Evolutionary conservation across 2,797 vertebrate genomes (phyloP).

Genomic region (Macropodus opercularis): DNA sequence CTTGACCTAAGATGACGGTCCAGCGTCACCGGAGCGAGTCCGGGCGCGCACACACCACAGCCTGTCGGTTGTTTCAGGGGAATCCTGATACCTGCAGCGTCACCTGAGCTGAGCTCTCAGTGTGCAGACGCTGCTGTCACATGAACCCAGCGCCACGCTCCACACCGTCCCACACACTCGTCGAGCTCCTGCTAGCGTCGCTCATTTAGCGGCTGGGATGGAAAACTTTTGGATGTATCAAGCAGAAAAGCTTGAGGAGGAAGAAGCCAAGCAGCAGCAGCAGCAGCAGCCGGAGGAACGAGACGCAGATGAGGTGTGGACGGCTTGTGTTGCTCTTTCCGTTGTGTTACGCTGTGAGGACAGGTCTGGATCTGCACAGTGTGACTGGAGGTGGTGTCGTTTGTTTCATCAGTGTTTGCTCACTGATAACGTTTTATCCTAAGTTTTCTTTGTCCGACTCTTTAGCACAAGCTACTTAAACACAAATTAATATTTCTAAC

Average conservation of each 20-base stretch:
- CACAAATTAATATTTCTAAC: too few relatives aligned
- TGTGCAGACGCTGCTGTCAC: not conserved
- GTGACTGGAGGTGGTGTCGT: not conserved
- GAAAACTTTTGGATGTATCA: slow-evolving; percentile 78
- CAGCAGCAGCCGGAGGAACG: slow-evolving; percentile 5
- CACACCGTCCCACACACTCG: not conserved
- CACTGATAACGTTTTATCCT: too few relatives aligned
- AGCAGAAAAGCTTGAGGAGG: slow-evolving; percentile 68
- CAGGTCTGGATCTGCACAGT: not conserved
- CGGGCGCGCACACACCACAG: not conserved
- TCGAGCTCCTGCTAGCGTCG: not conserved
- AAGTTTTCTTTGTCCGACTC: too few relatives aligned
- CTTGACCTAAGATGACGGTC: not conserved
- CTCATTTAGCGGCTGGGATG: slow-evolving; percentile 43
- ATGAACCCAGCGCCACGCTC: not conserved
- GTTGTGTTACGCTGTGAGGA: slow-evolving; percentile 2
- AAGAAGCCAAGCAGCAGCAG: slow-evolving; percentile 44
- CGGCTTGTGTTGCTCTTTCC: not conserved
- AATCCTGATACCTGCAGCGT: slow-evolving; percentile 48
- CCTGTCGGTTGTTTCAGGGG: slow-evolving; percentile 1
- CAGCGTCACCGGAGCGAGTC: not conserved
- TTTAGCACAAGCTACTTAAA: too few relatives aligned
- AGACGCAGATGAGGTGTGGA: slow-evolving; percentile 57
- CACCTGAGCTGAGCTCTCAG: slow-evolving; percentile 44
- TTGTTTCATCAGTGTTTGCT: too few relatives aligned